Conservation (phyloP, 1,140 invertebrate species). For the Psilanteris sp. region DNA sequence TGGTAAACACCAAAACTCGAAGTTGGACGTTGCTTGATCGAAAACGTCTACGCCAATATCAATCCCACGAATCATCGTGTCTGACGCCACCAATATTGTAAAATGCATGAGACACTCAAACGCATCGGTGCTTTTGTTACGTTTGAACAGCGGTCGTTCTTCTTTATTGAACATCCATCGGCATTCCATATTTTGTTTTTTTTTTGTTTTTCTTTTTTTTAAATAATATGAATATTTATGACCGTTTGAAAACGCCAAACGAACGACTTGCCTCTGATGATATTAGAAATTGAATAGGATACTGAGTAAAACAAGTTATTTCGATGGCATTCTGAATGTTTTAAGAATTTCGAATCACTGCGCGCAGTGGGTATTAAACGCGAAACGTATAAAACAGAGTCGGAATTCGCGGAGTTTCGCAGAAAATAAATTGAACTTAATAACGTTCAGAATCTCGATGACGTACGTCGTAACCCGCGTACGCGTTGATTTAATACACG, state of each 20-base stretch:
- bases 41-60: constrained; percentile 69
- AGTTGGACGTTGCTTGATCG: constrained; percentile 61
- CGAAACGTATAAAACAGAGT: not conserved
- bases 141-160: constrained; percentile 23
- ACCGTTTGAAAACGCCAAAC: constrained; percentile 4
- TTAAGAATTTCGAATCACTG: too few species aligned
- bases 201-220: too few species aligned
- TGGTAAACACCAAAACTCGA: constrained; percentile 50
- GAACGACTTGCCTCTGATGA: constrained; percentile 1
- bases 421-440: constrained; percentile 31
- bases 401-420: not conserved
- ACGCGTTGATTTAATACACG: constrained; percentile 59
- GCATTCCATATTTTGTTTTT: constrained; percentile 25
- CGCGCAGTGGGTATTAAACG: too few species aligned
- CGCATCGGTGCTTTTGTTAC: constrained; percentile 43
- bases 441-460: constrained; percentile 34
- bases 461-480: constrained; percentile 34
- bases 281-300: constrained; percentile 1
- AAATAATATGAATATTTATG: constrained; percentile 30
- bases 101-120: constrained; percentile 68
- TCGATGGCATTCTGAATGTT: too few species aligned
- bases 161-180: constrained; percentile 31
- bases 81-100: constrained; percentile 59
- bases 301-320: too few species aligned
- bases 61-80: constrained; percentile 64